These are phyloP conservation scores for Bothrops jararaca DNA, from an alignment of 2,113 vertebrate genomes.

Conservation along the genomic window DNA sequence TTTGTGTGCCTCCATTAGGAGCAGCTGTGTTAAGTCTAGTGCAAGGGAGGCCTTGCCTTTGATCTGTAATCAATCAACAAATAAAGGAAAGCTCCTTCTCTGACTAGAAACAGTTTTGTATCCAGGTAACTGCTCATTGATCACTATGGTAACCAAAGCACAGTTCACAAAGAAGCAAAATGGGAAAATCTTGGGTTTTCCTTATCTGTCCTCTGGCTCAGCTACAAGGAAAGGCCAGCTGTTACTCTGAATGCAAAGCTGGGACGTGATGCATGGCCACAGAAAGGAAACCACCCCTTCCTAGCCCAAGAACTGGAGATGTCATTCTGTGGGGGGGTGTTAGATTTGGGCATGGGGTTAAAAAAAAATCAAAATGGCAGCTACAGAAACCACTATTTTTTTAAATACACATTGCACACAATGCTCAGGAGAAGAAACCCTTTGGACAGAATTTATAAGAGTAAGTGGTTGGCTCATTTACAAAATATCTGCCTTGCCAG, in stretches of 20 bases:
- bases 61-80: slow-evolving; percentile 57
- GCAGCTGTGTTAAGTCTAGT: neutral
- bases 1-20: neutral
- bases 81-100: slow-evolving; percentile 40
- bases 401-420: neutral
- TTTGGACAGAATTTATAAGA: neutral
- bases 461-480: neutral
- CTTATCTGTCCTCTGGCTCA: slow-evolving; percentile 43
- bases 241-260: slow-evolving; percentile 5
- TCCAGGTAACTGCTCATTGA: slow-evolving; percentile 68
- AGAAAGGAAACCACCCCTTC: slow-evolving; percentile 20
- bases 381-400: neutral
- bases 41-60: slow-evolving; percentile 34
- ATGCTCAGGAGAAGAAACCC: neutral
- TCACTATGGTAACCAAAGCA: slow-evolving; percentile 68
- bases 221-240: slow-evolving; percentile 35
- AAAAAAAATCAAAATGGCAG: neutral
- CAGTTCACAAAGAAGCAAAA: slow-evolving; percentile 43
- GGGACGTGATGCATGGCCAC: slow-evolving; percentile 14
- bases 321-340: neutral
- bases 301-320: neutral
- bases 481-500: neutral
- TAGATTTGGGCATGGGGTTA: neutral
- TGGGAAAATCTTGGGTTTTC: slow-evolving; percentile 57
- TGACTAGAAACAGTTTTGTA: slow-evolving; percentile 44